Conservation (phyloP, 2,888 invertebrate species). For the Chloroclysta siterata region DNA sequence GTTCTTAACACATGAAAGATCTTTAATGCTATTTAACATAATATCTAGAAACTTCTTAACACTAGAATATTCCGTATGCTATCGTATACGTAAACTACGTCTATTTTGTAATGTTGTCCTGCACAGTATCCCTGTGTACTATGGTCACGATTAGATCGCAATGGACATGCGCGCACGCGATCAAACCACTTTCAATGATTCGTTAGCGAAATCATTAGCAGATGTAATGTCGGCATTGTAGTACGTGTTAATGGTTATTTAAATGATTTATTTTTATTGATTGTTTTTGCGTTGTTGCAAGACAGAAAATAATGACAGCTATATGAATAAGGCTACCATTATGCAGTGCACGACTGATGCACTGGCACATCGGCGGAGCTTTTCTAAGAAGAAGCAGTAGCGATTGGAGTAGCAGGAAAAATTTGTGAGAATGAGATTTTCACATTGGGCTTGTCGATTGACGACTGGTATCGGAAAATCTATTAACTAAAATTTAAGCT, state of each 20-base stretch:
- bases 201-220: constrained; percentile 85
- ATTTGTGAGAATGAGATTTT: no score
- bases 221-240: constrained; percentile 84
- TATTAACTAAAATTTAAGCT: no score
- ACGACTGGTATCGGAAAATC: no score
- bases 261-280: constrained; percentile 86
- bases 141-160: constrained; percentile 57
- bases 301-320: constrained; percentile 84
- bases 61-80: no score
- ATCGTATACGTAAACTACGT: no score
- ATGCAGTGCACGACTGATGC: constrained; percentile 41
- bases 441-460: no score
- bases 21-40: no score
- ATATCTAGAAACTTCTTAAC: no score
- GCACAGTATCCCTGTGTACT: constrained; percentile 9
- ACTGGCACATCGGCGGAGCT: constrained; percentile 5
- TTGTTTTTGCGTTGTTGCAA: constrained; percentile 84
- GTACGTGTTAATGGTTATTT: constrained; percentile 84
- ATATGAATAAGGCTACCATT: constrained; percentile 80
- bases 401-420: no score
- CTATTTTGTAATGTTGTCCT: no score
- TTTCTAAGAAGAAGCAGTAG: not conserved
- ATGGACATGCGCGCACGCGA: constrained; percentile 76
- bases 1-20: no score
- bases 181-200: constrained; percentile 84